Percentiles rank a stretch among this genome's conserved stretches.
Evolutionary conservation across 2,113 vertebrate genomes (phyloP).

Genomic region (Scartelaos histophorus): DNA sequence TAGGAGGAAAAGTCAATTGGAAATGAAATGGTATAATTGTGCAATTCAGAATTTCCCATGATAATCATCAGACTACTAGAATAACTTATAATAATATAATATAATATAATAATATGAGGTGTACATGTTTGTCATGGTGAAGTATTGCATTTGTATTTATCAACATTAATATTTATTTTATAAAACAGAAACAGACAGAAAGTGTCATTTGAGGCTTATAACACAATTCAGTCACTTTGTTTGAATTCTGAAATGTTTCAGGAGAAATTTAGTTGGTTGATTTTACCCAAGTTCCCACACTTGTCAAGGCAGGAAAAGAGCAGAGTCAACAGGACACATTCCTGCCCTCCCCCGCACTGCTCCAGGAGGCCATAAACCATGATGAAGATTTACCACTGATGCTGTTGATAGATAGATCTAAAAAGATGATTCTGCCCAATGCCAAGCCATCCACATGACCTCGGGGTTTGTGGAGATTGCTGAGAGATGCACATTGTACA

Average conservation of each 20-base stretch:
- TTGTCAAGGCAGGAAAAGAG: conserved; percentile 20
- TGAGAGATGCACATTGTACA: conserved; percentile 17
- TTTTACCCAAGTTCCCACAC: neutral
- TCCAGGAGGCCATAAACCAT: conserved; percentile 50
- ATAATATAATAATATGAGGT: too few species aligned
- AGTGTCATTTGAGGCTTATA: conserved; percentile 16
- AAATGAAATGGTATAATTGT: neutral
- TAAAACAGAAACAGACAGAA: neutral
- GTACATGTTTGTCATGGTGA: too few species aligned
- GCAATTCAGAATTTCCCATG: neutral
- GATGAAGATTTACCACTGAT: conserved; percentile 61
- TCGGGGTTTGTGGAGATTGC: conserved; percentile 32
- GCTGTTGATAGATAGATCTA: conserved; percentile 62
- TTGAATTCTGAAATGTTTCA: neutral
- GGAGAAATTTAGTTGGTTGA: neutral
- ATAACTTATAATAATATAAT: too few species aligned
- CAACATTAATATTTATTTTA: too few species aligned
- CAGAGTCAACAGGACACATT: conserved; percentile 46
- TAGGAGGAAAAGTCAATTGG: neutral
- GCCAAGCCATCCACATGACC: conserved; percentile 46
- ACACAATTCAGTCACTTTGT: neutral
- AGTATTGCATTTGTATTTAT: too few species aligned
- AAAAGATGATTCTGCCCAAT: conserved; percentile 45
- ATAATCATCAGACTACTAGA: too few species aligned
- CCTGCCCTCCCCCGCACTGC: conserved; percentile 45